Conservation (phyloP, 92 coral and sea anemone species). For the Muricea muricata region DNA sequence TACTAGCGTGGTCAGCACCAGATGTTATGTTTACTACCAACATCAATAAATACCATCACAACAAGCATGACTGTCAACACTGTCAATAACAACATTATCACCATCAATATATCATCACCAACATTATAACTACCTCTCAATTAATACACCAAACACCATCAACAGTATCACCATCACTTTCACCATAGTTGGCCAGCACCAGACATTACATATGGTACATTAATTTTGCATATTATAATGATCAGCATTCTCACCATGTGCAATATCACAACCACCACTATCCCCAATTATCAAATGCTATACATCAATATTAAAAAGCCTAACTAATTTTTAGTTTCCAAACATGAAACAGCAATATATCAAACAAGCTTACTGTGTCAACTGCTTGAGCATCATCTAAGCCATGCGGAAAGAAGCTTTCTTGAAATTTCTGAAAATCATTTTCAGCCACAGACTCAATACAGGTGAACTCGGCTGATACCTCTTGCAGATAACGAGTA, state of each 20-base stretch:
- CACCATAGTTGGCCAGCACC: background rate
- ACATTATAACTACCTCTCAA: background rate
- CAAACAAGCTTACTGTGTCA: conserved; percentile 55
- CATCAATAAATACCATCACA: background rate
- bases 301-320: background rate
- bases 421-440: conserved; percentile 61
- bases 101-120: background rate
- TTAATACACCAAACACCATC: background rate
- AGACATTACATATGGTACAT: too few species aligned
- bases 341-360: background rate
- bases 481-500: conserved; percentile 76
- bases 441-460: conserved; percentile 68
- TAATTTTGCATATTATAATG: too few species aligned
- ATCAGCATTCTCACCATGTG: conserved; percentile 2
- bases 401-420: conserved; percentile 71
- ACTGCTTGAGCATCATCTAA: conserved; percentile 58
- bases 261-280: background rate
- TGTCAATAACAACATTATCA: conserved; percentile 15
- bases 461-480: conserved; percentile 55
- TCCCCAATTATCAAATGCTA: background rate
- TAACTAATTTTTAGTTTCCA: too few species aligned
- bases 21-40: too few species aligned
- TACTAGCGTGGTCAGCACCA: too few species aligned
- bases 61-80: background rate
- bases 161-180: conserved; percentile 2